Conservation (phyloP, 2,888 invertebrate genomes). For the Nymphalis urticae region DNA sequence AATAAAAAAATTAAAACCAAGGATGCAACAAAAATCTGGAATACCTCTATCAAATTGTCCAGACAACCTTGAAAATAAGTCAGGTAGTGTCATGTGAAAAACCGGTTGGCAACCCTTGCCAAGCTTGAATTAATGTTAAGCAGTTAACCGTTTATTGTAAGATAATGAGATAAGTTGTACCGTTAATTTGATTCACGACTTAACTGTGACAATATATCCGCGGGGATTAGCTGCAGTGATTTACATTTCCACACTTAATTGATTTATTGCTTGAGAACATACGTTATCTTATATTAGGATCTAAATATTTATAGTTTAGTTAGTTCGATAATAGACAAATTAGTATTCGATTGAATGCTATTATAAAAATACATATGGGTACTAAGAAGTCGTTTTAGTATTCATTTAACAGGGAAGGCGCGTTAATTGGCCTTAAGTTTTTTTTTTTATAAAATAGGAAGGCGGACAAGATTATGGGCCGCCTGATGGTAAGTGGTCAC, state of each 20-base stretch:
- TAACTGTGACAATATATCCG: slow-evolving; percentile 25
- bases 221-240: slow-evolving; percentile 31
- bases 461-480: too few relatives aligned
- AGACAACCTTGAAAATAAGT: too few relatives aligned
- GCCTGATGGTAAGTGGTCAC: too few relatives aligned
- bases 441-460: too few relatives aligned
- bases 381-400: too few relatives aligned
- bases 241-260: slow-evolving; percentile 25
- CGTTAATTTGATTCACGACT: slow-evolving; percentile 39
- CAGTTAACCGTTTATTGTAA: slow-evolving; percentile 38
- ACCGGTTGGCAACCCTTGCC: slow-evolving; percentile 3
- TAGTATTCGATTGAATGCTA: background rate
- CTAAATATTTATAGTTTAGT: background rate
- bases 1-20: too few relatives aligned
- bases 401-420: too few relatives aligned
- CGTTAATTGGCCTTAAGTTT: too few relatives aligned
- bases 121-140: slow-evolving; percentile 36
- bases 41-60: too few relatives aligned
- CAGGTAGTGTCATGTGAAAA: background rate
- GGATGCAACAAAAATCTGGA: too few relatives aligned
- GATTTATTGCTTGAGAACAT: slow-evolving; percentile 7
- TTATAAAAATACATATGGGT: background rate
- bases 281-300: background rate
- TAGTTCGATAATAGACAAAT: background rate
- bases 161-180: slow-evolving; percentile 42